phyloP scores from a whole-genome alignment of 30 jellyfish, hydroid and myxozoan genomes.

The Hydractinia symbiolongicarpus region DNA sequence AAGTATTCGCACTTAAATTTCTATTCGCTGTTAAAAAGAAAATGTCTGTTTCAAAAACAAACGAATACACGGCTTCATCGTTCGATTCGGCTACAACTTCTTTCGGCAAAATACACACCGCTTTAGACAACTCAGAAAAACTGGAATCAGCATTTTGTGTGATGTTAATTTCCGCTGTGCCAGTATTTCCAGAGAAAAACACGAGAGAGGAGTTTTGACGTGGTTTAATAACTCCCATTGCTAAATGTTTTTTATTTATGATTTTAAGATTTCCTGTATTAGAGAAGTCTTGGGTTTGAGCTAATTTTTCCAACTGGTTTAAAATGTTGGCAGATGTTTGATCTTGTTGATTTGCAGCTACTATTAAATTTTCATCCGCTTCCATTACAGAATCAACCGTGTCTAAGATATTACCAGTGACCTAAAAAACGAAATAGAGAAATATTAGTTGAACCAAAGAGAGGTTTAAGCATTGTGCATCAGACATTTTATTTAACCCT shows the following conservation, averaged over 20 bases:
- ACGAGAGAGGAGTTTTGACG: background rate
- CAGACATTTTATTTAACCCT: background rate
- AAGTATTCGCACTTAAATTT: background rate
- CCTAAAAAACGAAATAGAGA: background rate
- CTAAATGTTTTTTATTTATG: background rate
- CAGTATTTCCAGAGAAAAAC: slow-evolving; percentile 1
- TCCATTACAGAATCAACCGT: background rate
- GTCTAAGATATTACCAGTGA: background rate
- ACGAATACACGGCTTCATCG: background rate
- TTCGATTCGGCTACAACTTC: background rate
- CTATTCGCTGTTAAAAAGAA: slow-evolving; percentile 2
- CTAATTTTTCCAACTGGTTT: slow-evolving; percentile 21
- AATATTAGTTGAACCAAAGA: no score
- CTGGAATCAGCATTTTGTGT: background rate
- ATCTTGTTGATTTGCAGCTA: background rate
- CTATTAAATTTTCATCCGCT: background rate
- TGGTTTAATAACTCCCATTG: background rate
- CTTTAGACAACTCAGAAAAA: background rate
- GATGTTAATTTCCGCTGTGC: background rate
- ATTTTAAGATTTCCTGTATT: background rate
- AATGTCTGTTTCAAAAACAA: background rate
- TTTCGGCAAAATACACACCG: background rate
- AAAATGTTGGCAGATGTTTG: background rate
- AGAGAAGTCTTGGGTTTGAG: background rate
- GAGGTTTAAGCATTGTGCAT: no score